These are phyloP conservation scores for Dasysyrphus tricinctus DNA, from an alignment of 2,888 invertebrate species.

Conservation along the genomic window DNA sequence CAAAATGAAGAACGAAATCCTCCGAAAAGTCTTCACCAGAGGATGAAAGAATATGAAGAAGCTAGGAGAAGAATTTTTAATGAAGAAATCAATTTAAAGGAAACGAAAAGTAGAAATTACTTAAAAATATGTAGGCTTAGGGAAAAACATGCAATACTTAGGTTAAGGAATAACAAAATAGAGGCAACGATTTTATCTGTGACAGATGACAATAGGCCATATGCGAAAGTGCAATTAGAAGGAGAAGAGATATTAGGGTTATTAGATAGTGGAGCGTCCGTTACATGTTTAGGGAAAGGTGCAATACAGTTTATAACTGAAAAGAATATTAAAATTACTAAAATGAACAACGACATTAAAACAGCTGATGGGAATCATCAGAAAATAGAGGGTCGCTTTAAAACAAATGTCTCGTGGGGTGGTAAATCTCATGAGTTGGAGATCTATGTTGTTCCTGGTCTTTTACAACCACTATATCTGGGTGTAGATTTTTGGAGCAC, in stretches of 20 bases:
- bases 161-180: not conserved
- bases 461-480: not conserved
- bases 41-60: not conserved
- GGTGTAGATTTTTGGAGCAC: slow-evolving; percentile 1
- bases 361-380: slow-evolving; percentile 9
- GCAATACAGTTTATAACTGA: not conserved
- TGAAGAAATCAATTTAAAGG: not conserved
- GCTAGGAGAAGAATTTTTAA: not conserved
- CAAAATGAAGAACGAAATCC: not conserved
- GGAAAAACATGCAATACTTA: not conserved
- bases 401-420: not conserved
- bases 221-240: slow-evolving; percentile 1
- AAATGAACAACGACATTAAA: not conserved
- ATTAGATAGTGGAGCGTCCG: slow-evolving; percentile 18
- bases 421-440: not conserved
- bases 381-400: not conserved
- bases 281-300: slow-evolving; percentile 17
- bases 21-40: not conserved
- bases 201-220: too few relatives aligned
- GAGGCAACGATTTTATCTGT: not conserved
- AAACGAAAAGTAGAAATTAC: not conserved
- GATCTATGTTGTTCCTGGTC: not conserved
- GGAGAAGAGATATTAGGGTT: slow-evolving; percentile 2
- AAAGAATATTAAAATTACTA: not conserved
- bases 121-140: not conserved